Percentiles rank a stretch among this genome's conserved stretches.
Conservation (phyloP, 2,888 invertebrate species). For the Chrysolina haemoptera region DNA sequence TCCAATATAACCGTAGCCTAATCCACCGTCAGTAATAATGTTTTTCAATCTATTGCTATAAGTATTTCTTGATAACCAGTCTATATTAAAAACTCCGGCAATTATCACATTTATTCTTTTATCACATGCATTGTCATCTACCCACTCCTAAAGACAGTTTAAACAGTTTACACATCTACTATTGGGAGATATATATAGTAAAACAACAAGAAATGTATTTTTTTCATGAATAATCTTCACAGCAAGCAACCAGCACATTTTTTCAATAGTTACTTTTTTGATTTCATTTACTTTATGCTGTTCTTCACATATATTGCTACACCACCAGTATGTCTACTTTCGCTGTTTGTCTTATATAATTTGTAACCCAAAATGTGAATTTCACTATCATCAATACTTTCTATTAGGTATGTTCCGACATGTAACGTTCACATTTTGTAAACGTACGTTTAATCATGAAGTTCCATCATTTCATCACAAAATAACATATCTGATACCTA, state of each 20-base stretch:
- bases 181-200: not conserved
- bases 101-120: not conserved
- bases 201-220: not conserved
- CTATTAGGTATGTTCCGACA: not conserved
- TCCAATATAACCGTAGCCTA: no score
- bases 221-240: not conserved
- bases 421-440: no score
- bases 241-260: not conserved
- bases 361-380: not conserved
- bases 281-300: not conserved
- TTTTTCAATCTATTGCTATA: no score
- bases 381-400: not conserved
- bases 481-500: no score
- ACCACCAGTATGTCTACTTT: not conserved
- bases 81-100: no score
- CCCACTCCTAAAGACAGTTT: not conserved
- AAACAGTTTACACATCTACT: not conserved
- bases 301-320: not conserved
- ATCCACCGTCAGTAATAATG: no score
- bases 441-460: no score
- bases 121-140: not conserved
- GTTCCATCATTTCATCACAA: no score
- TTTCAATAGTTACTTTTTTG: not conserved
- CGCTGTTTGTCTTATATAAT: not conserved
- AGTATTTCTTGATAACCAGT: no score